Percentiles rank a stretch among this genome's conserved stretches.
These are phyloP conservation scores for Oedothorax gibbosus DNA, from an alignment of 1,140 invertebrate species.

Conservation along the genomic window DNA sequence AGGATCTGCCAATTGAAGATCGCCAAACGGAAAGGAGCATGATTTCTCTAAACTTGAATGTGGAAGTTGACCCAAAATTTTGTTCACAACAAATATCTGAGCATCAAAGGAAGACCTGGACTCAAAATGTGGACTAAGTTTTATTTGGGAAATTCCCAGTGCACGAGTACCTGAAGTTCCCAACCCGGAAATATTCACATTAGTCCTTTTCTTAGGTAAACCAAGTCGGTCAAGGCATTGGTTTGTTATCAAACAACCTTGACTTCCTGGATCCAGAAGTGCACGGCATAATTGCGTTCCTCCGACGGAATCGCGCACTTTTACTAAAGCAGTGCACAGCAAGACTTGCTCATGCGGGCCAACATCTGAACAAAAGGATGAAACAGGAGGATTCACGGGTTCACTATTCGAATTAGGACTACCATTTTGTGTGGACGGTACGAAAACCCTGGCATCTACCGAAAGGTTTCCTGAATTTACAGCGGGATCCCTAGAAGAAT, in stretches of 20 bases:
- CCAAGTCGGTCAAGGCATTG: neutral
- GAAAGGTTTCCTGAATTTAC: too few species aligned
- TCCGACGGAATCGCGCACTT: neutral
- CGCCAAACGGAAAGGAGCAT: neutral
- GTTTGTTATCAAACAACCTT: slow-evolving; percentile 1
- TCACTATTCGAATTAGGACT: too few species aligned
- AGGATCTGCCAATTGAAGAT: slow-evolving; percentile 19
- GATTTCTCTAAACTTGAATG: neutral
- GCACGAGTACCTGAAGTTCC: neutral
- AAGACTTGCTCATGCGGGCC: neutral
- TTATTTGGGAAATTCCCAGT: neutral
- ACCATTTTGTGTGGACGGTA: too few species aligned
- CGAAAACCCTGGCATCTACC: too few species aligned
- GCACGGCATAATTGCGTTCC: neutral
- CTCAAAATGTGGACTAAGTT: neutral
- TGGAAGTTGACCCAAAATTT: neutral
- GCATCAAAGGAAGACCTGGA: neutral
- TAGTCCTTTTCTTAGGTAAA: neutral
- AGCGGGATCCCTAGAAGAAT: too few species aligned
- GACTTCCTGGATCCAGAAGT: slow-evolving; percentile 10
- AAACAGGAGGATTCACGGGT: neutral
- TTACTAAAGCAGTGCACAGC: slow-evolving; percentile 5
- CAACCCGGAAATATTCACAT: neutral
- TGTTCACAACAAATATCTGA: slow-evolving; percentile 5
- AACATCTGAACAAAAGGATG: neutral